Evolutionary conservation across 2,888 invertebrate species (phyloP).

Genomic region (Odontocerum albicorne): DNA sequence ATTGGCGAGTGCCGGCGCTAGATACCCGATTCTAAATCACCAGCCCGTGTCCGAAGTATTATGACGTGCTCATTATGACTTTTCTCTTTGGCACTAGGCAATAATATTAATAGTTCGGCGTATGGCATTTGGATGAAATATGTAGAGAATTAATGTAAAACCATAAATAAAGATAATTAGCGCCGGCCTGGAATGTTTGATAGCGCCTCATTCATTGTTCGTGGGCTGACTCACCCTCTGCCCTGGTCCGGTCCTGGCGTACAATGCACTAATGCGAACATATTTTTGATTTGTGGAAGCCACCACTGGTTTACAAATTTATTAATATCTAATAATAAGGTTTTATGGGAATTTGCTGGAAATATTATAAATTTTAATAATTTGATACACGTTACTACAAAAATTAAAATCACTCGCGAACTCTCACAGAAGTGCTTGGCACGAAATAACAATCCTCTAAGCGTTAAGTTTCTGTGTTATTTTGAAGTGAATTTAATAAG

Average conservation of each 20-base stretch:
- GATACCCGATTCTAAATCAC: conserved; percentile 30
- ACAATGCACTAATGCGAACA: conserved; percentile 32
- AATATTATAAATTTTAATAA: too few relatives aligned
- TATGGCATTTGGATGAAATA: conserved; percentile 27
- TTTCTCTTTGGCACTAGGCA: conserved; percentile 25
- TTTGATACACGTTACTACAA: too few relatives aligned
- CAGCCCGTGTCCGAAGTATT: conserved; percentile 28
- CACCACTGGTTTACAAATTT: too few relatives aligned
- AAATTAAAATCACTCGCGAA: too few relatives aligned
- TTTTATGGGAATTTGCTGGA: too few relatives aligned
- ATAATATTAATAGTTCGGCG: conserved; percentile 22
- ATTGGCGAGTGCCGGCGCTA: conserved; percentile 9
- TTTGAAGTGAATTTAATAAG: too few relatives aligned
- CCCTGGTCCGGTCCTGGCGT: conserved; percentile 14
- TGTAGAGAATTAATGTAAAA: conserved; percentile 36
- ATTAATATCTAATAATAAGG: conserved; percentile 17
- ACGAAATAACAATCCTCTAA: too few relatives aligned
- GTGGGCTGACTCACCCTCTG: neutral
- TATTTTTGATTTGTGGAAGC: conserved; percentile 38
- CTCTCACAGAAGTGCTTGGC: too few relatives aligned
- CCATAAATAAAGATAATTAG: conserved; percentile 38
- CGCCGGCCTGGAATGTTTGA: conserved; percentile 35
- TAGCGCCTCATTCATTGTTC: conserved; percentile 29
- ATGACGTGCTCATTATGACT: conserved; percentile 33
- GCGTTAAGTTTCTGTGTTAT: too few relatives aligned